Evolutionary conservation across 2,888 invertebrate genomes (phyloP), one percentile per base, ranked within the genome.

Genomic region (Agapostemon virescens): DNA sequence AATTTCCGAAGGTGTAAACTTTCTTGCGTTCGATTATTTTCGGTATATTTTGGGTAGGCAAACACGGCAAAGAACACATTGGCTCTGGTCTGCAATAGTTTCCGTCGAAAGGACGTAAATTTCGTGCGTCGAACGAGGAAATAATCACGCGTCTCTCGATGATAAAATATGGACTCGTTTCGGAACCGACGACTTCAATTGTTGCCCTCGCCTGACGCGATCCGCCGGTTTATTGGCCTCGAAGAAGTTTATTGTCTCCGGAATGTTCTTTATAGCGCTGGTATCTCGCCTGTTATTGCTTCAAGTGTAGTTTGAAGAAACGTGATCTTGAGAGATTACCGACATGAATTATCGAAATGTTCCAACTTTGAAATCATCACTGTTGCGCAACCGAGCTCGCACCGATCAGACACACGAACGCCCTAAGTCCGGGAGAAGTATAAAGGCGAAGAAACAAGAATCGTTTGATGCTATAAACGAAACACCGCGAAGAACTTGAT

Each of bases 181-280:
- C 40, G 49, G 23, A 68, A 36, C 38, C 36, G 38, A 49, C 68
- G 23, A 40, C 42, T 49, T 61, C 61, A 30, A 67, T 77, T 76
- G 68, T 75, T 76, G 49, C 68, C 77, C 52, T 75, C 58, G 42
- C 52, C 36, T n/a, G 77, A 45, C 38, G 40, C 30, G 23, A 20
- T 36, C 49, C 38, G n/a, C 13, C 36, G 26, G 75, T 77, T 77
- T 77, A 77, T 77, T 67, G 77, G 33, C 49, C 58, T 68, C 67
- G n/a, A 61, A 20, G 75, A 77, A 38, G 75, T 77, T 75, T 77
- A 68, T 68, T 61, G 45, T 61, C 75, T 49, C 52, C 66, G 23
- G n/a, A 30, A 23, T 45, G 67, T 26, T 45, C 26, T 61, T 58
- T 45, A 36, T 30, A 36, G 40, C 67, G 6, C 38, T 13, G 1